phyloP scores from a whole-genome alignment of 2,888 invertebrate species.

The Cosmopolites sordidus region DNA sequence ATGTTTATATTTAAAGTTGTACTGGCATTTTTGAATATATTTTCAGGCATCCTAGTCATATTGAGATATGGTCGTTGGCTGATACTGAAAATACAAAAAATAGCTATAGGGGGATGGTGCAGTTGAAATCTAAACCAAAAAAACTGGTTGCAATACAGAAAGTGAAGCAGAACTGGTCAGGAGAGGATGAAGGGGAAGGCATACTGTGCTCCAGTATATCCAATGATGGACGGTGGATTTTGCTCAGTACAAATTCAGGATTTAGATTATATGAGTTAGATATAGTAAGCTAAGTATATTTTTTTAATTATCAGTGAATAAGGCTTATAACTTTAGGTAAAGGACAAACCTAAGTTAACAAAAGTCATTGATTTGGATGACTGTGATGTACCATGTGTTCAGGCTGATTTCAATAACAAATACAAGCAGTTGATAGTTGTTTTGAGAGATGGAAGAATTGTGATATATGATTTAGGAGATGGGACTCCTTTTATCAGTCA shows the following conservation, averaged over 20 bases:
- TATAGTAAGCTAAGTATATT: slow-evolving; percentile 47
- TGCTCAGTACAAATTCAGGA: slow-evolving; percentile 66
- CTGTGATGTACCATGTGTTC: slow-evolving; percentile 33
- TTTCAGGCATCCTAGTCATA: slow-evolving; percentile 50
- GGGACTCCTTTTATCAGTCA: slow-evolving; percentile 42
- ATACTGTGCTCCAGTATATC: slow-evolving; percentile 69
- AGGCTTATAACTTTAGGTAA: slow-evolving; percentile 31
- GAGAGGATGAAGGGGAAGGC: slow-evolving; percentile 56
- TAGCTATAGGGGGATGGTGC: slow-evolving; percentile 42
- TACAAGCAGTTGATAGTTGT: slow-evolving; percentile 48
- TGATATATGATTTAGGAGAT: slow-evolving; percentile 46
- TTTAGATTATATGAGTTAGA: slow-evolving; percentile 65
- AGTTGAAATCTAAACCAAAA: slow-evolving; percentile 54
- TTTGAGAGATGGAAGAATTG: slow-evolving; percentile 45
- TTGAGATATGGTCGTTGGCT: slow-evolving; percentile 65
- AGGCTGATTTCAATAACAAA: slow-evolving; percentile 47
- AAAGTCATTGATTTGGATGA: slow-evolving; percentile 41
- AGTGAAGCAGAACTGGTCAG: slow-evolving; percentile 40
- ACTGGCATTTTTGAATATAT: slow-evolving; percentile 37
- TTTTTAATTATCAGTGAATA: slow-evolving; percentile 3
- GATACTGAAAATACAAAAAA: slow-evolving; percentile 38
- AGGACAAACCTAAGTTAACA: slow-evolving; percentile 37
- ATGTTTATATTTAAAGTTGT: too few relatives aligned
- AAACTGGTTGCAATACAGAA: slow-evolving; percentile 67
- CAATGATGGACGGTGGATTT: slow-evolving; percentile 65